A percentile compares a stretch with the other conserved stretches of the same genome.
Conservation (phyloP, 2,113 vertebrate species). For the Myrmecophaga tridactyla region DNA sequence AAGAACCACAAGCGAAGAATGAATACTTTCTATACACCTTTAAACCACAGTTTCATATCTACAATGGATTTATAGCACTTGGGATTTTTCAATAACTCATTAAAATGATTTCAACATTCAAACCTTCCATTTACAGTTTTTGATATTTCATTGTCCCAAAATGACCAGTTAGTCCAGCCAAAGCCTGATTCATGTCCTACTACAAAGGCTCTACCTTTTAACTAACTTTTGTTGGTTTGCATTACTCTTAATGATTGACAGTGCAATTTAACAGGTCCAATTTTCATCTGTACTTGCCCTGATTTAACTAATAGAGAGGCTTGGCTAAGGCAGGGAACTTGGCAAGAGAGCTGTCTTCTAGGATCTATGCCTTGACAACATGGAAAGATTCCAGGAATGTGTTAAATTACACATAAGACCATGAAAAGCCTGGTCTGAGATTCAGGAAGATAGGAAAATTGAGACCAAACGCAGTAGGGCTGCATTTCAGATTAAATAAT, state of each 20-base stretch:
- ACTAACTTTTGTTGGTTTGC: constrained; percentile 59
- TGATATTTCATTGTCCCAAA: constrained; percentile 63
- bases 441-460: constrained; percentile 68
- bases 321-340: constrained; percentile 25
- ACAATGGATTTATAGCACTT: constrained; percentile 52
- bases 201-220: constrained; percentile 5
- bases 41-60: constrained; percentile 55
- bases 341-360: constrained; percentile 46
- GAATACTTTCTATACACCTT: not conserved
- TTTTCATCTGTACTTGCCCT: constrained; percentile 55
- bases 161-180: constrained; percentile 25
- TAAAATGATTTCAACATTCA: constrained; percentile 54
- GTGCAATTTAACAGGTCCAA: constrained; percentile 42
- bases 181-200: constrained; percentile 60
- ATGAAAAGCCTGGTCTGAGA: constrained; percentile 23
- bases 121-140: constrained; percentile 42
- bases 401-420: not conserved
- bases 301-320: constrained; percentile 33
- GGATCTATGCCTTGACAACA: constrained; percentile 11
- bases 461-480: constrained; percentile 66
- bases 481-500: constrained; percentile 70
- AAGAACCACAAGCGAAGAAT: constrained; percentile 50
- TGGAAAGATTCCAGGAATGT: constrained; percentile 36
- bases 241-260: constrained; percentile 46
- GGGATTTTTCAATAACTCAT: constrained; percentile 58